These are phyloP conservation scores for Gnathonemus longibarbis DNA, from an alignment of 2,113 vertebrate species.

Conservation along the genomic window DNA sequence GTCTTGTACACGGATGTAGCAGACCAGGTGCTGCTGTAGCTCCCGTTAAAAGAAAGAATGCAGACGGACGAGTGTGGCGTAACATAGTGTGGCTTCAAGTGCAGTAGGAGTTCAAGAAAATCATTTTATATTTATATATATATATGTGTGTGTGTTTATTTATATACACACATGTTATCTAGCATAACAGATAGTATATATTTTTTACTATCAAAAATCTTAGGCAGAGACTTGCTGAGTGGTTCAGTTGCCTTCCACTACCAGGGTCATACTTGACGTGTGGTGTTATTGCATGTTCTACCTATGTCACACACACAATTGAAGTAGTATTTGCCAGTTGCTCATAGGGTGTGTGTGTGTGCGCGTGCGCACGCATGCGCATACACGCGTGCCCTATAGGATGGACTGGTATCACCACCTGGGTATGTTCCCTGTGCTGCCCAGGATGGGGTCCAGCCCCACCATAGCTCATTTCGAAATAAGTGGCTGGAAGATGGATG, in stretches of 20 bases:
- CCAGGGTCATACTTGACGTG: not conserved
- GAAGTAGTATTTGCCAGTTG: not conserved
- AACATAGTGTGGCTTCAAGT: not conserved
- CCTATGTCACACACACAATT: not conserved
- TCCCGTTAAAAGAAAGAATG: not conserved
- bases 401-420: not conserved
- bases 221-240: not conserved
- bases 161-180: no score
- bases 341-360: not conserved
- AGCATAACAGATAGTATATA: no score
- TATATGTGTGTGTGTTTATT: no score
- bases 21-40: not conserved
- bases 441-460: not conserved
- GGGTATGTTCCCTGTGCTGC: not conserved
- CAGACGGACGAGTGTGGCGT: not conserved
- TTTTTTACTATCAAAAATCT: no score
- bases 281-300: not conserved
- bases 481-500: not conserved
- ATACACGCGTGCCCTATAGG: no score
- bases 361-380: no score
- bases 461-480: not conserved
- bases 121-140: no score
- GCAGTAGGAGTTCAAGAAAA: no score
- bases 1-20: not conserved
- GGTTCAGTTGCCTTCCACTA: not conserved